Evolutionary conservation across 2,113 vertebrate species (phyloP).

Genomic region (Haemorhous mexicanus): DNA sequence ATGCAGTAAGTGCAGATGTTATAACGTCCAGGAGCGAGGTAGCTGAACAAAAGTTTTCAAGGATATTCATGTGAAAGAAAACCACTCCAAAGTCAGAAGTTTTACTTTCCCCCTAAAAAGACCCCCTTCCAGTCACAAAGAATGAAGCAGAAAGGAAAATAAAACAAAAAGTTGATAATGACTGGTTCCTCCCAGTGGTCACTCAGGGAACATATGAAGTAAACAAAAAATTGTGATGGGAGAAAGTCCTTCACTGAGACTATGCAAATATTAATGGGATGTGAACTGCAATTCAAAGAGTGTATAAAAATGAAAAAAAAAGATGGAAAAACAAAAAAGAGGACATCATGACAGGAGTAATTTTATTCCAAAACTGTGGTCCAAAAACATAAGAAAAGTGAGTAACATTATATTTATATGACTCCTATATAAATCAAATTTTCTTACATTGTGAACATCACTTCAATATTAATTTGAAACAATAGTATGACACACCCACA

Average conservation of each 20-base stretch:
- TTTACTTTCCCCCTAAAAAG: not conserved
- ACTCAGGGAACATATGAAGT: not conserved
- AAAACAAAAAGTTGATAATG: not conserved
- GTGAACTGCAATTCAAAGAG: not conserved
- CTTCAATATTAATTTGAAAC: not conserved
- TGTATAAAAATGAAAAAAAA: not conserved
- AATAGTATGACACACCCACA: not conserved
- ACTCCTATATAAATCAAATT: not conserved
- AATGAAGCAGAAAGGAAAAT: not conserved
- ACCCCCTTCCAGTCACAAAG: not conserved
- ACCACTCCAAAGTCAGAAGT: not conserved
- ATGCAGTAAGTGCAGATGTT: not conserved
- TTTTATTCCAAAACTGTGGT: not conserved
- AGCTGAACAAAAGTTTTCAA: not conserved
- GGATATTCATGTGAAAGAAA: not conserved
- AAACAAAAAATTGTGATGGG: not conserved
- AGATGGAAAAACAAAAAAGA: not conserved
- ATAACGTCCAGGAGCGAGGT: not conserved
- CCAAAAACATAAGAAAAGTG: not conserved
- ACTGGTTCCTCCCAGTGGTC: constrained; percentile 16
- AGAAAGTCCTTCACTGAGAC: not conserved
- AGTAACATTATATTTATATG: not conserved
- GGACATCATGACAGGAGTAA: not conserved
- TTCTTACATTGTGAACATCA: not conserved
- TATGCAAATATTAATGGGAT: not conserved